Conservation (phyloP, 2,888 invertebrate genomes). For the Charanyca ferruginea region DNA sequence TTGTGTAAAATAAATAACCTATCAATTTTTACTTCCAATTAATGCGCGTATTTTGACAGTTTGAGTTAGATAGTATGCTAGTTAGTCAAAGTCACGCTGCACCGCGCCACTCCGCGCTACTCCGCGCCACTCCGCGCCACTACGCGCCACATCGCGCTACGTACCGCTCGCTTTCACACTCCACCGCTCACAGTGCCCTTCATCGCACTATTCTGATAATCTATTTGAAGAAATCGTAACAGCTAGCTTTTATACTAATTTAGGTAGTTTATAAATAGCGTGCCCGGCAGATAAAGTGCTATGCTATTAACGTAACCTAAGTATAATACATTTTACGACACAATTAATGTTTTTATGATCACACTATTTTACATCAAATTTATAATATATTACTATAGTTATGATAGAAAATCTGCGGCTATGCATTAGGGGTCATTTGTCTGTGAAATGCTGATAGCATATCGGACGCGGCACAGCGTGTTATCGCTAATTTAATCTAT, state of each 20-base stretch:
- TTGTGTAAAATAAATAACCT: too few relatives aligned
- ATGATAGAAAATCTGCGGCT: slow-evolving; percentile 19
- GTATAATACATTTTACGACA: slow-evolving; percentile 28
- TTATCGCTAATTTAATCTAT: slow-evolving; percentile 62
- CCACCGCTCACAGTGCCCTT: neutral
- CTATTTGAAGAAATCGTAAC: slow-evolving; percentile 23
- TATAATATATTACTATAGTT: neutral
- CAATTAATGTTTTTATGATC: slow-evolving; percentile 5
- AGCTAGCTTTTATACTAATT: slow-evolving; percentile 20
- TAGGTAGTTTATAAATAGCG: slow-evolving; percentile 10
- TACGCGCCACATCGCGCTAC: neutral
- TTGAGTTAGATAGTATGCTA: too few relatives aligned
- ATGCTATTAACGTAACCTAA: slow-evolving; percentile 5
- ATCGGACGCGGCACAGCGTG: slow-evolving; percentile 22
- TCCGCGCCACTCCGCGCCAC: neutral
- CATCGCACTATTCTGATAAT: slow-evolving; percentile 3
- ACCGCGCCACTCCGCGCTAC: neutral
- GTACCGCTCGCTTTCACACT: neutral
- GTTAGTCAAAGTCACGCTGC: neutral
- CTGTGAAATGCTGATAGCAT: slow-evolving; percentile 42
- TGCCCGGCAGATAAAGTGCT: slow-evolving; percentile 7
- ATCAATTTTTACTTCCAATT: too few relatives aligned
- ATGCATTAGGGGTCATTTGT: slow-evolving; percentile 40
- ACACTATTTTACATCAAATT: slow-evolving; percentile 12
- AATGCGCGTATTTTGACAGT: too few relatives aligned